Percentiles rank a stretch among this genome's conserved stretches.
Evolutionary conservation across 2,797 vertebrate species (phyloP).

Genomic region (Onychomys arenicola): DNA sequence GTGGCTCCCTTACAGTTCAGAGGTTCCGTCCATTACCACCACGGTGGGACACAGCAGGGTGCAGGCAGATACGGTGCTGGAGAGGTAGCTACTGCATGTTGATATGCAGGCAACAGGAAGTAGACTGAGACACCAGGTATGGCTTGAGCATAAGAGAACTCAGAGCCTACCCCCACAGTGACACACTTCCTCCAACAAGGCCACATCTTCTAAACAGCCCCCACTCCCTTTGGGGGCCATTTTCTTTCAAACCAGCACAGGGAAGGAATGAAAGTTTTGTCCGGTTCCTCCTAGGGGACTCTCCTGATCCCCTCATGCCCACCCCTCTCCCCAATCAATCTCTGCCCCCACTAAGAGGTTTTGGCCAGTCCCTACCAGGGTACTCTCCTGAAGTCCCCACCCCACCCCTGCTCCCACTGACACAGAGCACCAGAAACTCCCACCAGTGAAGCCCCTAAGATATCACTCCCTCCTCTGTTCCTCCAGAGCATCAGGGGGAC

Average conservation of each 20-base stretch:
- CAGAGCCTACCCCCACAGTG: background rate
- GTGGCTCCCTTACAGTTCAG: background rate
- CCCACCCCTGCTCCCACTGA: background rate
- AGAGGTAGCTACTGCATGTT: background rate
- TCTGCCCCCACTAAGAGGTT: background rate
- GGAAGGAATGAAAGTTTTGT: background rate
- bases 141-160: background rate
- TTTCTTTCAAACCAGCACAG: background rate
- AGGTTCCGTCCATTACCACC: background rate
- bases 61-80: too few species aligned
- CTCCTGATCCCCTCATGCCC: too few species aligned
- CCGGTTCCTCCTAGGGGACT: background rate
- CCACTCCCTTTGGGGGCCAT: background rate
- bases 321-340: too few species aligned
- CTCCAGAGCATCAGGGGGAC: background rate
- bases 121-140: background rate
- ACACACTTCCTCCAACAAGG: background rate
- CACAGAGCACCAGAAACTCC: background rate
- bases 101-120: background rate
- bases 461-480: background rate
- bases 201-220: background rate
- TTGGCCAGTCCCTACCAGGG: background rate
- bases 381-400: too few species aligned
- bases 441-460: background rate
- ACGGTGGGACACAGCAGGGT: background rate